Conservation (phyloP, 2,113 vertebrate species). For the Cnemophilus loriae region DNA sequence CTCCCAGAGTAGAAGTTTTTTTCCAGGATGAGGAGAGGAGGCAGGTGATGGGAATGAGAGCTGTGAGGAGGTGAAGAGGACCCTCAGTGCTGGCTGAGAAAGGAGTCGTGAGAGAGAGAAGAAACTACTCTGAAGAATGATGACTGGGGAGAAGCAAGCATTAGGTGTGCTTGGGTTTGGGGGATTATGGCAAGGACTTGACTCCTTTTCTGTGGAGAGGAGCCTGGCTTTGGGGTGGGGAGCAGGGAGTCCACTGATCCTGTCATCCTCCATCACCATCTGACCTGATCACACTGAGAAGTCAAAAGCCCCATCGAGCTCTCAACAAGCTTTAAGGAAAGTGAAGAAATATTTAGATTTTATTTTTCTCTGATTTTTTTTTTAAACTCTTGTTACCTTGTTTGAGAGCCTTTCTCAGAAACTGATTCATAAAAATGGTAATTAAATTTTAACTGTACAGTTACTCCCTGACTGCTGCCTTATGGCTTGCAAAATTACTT, state of each 20-base stretch:
- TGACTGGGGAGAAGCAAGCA: neutral
- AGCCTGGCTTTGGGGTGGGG: neutral
- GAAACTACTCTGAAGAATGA: neutral
- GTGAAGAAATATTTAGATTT: neutral
- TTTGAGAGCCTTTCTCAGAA: neutral
- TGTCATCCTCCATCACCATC: neutral
- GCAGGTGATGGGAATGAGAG: rapidly evolving
- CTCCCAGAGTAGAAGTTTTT: neutral
- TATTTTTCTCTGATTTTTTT: neutral
- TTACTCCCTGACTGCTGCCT: neutral
- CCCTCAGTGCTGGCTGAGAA: neutral
- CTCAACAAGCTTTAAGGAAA: neutral
- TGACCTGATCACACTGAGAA: neutral
- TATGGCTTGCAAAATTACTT: neutral
- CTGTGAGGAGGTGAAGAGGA: neutral
- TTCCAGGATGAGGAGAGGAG: neutral
- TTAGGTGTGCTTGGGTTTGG: neutral
- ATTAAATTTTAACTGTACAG: neutral
- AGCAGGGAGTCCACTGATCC: neutral
- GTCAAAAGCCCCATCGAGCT: neutral
- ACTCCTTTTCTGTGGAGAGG: neutral
- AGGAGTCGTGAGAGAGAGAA: neutral
- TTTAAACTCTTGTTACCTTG: neutral
- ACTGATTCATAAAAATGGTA: neutral
- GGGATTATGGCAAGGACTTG: neutral